Evolutionary conservation across 2,888 invertebrate species (phyloP).

Genomic region (Mythimna ferrago): DNA sequence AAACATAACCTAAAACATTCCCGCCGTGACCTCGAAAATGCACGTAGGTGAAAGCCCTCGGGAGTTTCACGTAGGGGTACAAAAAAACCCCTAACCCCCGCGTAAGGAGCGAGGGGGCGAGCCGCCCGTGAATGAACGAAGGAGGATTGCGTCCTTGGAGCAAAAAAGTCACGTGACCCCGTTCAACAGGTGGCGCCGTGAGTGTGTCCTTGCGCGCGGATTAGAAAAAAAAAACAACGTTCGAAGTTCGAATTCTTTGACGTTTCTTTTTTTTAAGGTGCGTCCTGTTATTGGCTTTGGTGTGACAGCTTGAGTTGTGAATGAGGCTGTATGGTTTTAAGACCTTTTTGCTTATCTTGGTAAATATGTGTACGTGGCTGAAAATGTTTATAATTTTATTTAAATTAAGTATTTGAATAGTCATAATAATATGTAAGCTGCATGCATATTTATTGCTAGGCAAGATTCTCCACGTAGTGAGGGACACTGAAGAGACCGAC

Average conservation of each 20-base stretch:
- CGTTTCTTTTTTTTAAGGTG: slow-evolving; percentile 44
- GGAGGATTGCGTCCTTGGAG: slow-evolving; percentile 90
- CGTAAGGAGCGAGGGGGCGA: slow-evolving; percentile 85
- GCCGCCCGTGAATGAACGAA: slow-evolving; percentile 90
- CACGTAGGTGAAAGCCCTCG: slow-evolving; percentile 90
- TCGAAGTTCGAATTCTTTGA: slow-evolving; percentile 53
- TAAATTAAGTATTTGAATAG: not conserved
- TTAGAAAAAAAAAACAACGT: slow-evolving; percentile 80
- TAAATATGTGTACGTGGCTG: not conserved
- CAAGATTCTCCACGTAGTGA: too few relatives aligned
- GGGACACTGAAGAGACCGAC: too few relatives aligned
- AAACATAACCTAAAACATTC: slow-evolving; percentile 87
- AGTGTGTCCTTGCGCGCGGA: slow-evolving; percentile 86
- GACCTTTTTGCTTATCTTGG: not conserved
- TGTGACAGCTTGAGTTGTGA: slow-evolving; percentile 1
- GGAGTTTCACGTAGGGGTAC: slow-evolving; percentile 88
- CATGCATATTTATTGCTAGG: too few relatives aligned
- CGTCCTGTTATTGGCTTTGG: not conserved
- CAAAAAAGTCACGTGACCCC: slow-evolving; percentile 90
- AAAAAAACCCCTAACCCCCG: slow-evolving; percentile 88
- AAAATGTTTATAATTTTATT: not conserved
- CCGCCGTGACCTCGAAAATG: slow-evolving; percentile 90
- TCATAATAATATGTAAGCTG: too few relatives aligned
- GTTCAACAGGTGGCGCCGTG: slow-evolving; percentile 89
- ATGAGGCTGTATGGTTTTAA: not conserved